Percentiles rank a stretch among this genome's conserved stretches.
Evolutionary conservation across 2,113 vertebrate genomes (phyloP).

Genomic region (Phrynocephalus versicolor): DNA sequence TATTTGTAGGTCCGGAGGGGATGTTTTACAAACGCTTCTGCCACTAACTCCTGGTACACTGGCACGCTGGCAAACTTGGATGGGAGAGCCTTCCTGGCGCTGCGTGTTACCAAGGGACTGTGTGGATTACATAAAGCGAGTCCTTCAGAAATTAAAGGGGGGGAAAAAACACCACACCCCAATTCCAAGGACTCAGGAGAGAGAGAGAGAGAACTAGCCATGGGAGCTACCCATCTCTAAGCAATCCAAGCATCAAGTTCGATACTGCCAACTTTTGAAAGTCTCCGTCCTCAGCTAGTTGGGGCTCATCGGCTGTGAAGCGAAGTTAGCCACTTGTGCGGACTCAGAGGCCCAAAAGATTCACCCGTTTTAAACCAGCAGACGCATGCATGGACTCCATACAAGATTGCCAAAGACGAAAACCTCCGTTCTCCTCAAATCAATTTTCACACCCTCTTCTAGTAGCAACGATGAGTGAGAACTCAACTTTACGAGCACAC

Average conservation of each 20-base stretch:
- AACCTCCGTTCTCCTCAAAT: neutral
- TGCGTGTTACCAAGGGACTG: neutral
- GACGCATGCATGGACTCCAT: no score
- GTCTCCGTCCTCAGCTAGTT: neutral
- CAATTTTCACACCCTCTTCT: no score
- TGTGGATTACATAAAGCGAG: neutral
- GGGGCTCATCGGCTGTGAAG: neutral
- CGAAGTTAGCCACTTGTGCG: neutral
- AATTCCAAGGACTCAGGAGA: neutral
- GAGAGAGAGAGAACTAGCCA: no score
- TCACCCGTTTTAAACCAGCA: no score
- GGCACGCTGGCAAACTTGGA: neutral
- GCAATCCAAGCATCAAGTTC: neutral
- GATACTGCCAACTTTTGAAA: no score
- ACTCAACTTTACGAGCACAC: no score
- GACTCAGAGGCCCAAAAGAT: neutral
- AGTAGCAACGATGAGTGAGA: neutral
- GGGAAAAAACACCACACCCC: no score
- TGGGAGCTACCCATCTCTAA: no score
- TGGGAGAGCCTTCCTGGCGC: no score
- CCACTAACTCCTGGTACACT: no score
- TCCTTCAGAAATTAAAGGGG: neutral
- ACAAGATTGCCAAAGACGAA: no score
- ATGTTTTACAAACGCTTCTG: slow-evolving; percentile 29
- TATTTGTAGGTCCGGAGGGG: neutral